Conservation (phyloP, 2,888 invertebrate genomes). For the Odiellus spinosus region DNA sequence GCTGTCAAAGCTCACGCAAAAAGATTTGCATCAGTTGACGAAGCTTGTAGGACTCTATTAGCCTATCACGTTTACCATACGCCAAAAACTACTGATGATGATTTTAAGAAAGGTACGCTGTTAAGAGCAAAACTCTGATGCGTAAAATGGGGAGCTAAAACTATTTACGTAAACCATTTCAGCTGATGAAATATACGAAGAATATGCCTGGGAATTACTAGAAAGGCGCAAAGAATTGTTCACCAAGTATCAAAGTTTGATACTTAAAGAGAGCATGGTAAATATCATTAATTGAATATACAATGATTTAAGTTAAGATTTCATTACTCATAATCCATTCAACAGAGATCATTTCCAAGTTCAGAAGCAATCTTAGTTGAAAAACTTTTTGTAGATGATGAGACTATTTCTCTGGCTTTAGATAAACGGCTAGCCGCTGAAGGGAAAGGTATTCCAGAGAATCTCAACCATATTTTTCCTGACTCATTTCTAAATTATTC, state of each 20-base stretch:
- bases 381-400: slow-evolving; percentile 53
- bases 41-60: slow-evolving; percentile 56
- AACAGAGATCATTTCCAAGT: slow-evolving; percentile 51
- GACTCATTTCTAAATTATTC: too few relatives aligned
- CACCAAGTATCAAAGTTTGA: slow-evolving; percentile 52
- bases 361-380: slow-evolving; percentile 62
- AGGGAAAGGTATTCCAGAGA: slow-evolving; percentile 24
- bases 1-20: slow-evolving; percentile 55
- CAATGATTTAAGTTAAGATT: too few relatives aligned
- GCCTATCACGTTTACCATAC: slow-evolving; percentile 60
- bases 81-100: slow-evolving; percentile 40
- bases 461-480: too few relatives aligned
- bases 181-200: slow-evolving; percentile 25
- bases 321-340: slow-evolving; percentile 12
- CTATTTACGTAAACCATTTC: too few relatives aligned
- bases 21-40: slow-evolving; percentile 42
- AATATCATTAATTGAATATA: slow-evolving; percentile 9
- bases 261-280: slow-evolving; percentile 64
- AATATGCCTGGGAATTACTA: slow-evolving; percentile 40
- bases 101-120: slow-evolving; percentile 34
- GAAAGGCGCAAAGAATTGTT: slow-evolving; percentile 52
- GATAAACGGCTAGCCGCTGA: slow-evolving; percentile 25
- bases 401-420: slow-evolving; percentile 42
- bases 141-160: background rate
- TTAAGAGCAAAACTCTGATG: background rate